Evolutionary conservation across 2,113 vertebrate species (phyloP), one percentile per base, ranked within the genome.

Genomic region (Acinonyx jubatus): DNA sequence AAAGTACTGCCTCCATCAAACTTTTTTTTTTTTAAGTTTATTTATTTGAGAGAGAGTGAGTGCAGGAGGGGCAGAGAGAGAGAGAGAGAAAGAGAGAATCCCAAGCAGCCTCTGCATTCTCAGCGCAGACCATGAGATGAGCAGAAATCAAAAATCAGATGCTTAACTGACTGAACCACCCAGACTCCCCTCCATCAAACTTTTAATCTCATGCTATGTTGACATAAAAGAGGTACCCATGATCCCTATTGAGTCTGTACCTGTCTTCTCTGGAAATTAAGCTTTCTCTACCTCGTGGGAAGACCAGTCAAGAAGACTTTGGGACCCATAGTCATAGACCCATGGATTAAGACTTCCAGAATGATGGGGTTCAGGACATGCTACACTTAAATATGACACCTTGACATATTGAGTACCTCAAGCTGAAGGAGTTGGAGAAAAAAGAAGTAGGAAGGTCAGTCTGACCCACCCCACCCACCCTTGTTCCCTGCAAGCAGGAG

Each of bases 1-100:
- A 88, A 90, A 85, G 74, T 91, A 80, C 55, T 87, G 1, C 61
- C 76, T 83, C 50, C 57, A 50, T 33, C 79, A 88, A 93, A 48
- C n/a, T 91, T 94, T 97, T 85, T 94, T 97, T 57, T 19, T 57
- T 57, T 57, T 57, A 57, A 57, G 55, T 57, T 57, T 57, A 55
- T 55, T 55, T 55, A 57, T 57, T 57, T 57, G 55, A 21, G 19
- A 55, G 18, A 55, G 6, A 57, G 55, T 57, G 18, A 57, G 55
- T 57, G 18, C 55, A 57, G 55, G 55, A 57, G 55, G 18, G 55
- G 18, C 55, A 57, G 55, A 57, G 55, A 57, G 55, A 57, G 55
- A 55, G 52, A 18, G 18, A 55, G 55, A 55, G 55, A 57, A 7
- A 57, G 18, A 57, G 19, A 45, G 45, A 45, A 45, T 45, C 0